Conservation (phyloP, 2,888 invertebrate species). For the Carterocephalus palaemon region DNA sequence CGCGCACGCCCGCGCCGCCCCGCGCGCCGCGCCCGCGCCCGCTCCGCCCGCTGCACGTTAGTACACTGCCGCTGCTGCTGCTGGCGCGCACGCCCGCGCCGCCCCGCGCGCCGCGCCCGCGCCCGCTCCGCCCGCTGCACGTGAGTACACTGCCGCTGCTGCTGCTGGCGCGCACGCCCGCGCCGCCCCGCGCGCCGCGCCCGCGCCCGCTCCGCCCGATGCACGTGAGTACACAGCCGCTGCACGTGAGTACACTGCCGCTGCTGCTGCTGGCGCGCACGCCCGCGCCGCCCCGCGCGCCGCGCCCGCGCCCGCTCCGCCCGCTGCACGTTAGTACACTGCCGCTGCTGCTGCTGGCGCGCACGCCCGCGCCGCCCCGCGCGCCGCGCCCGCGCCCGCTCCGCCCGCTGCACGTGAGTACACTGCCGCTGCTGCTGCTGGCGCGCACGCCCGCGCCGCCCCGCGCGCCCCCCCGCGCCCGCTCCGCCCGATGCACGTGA, state of each 20-base stretch:
- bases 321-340: too few species aligned
- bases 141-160: conserved; percentile 64
- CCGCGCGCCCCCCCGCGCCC: conserved; percentile 26
- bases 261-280: conserved; percentile 61
- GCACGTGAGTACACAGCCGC: too few species aligned
- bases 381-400: conserved; percentile 34
- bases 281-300: conserved; percentile 41
- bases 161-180: conserved; percentile 57
- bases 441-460: conserved; percentile 47
- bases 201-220: conserved; percentile 32
- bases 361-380: conserved; percentile 45
- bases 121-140: too few species aligned
- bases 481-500: conserved; percentile 23
- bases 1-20: conserved; percentile 47
- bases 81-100: conserved; percentile 52
- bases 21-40: conserved; percentile 34
- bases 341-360: conserved; percentile 62
- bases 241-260: conserved; percentile 54
- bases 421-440: conserved; percentile 63
- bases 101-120: conserved; percentile 35
- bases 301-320: conserved; percentile 32
- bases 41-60: too few species aligned
- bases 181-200: conserved; percentile 37
- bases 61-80: conserved; percentile 64
- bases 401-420: too few species aligned